These are phyloP conservation scores for Mergus octosetaceus DNA, from an alignment of 2,797 vertebrate genomes.

Conservation along the genomic window DNA sequence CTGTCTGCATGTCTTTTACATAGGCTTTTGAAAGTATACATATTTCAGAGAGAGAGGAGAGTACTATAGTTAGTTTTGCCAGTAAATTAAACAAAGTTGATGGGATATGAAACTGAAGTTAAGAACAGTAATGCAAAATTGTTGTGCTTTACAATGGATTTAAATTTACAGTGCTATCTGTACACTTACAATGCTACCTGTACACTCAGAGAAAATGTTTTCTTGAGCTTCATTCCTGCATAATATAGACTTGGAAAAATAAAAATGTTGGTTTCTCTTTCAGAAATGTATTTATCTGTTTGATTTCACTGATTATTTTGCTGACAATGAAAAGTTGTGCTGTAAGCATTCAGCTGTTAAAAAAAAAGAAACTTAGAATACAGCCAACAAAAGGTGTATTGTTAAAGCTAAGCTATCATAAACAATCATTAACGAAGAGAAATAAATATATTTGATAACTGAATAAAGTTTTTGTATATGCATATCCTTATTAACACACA, in stretches of 20 bases:
- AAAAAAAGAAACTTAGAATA: background rate
- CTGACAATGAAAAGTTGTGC: background rate
- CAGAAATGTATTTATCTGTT: background rate
- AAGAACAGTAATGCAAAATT: background rate
- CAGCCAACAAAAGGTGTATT: background rate
- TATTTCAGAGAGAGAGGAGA: background rate
- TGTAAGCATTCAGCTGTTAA: background rate
- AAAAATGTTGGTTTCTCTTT: background rate
- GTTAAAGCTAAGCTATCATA: background rate
- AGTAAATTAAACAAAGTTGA: background rate
- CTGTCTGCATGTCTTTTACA: background rate
- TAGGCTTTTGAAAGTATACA: background rate
- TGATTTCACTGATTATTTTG: background rate
- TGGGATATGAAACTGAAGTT: background rate
- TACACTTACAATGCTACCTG: background rate
- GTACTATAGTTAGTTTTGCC: background rate
- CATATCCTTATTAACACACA: accelerated
- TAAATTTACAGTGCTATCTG: background rate
- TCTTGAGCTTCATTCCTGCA: background rate
- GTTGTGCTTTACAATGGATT: background rate
- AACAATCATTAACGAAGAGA: background rate
- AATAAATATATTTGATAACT: background rate
- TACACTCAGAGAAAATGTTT: background rate
- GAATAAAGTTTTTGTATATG: background rate
- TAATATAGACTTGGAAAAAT: background rate